Evolutionary conservation across 2,888 invertebrate species (phyloP), one percentile per base, ranked within the genome.

Genomic region (Aleiodes leptofemur): DNA sequence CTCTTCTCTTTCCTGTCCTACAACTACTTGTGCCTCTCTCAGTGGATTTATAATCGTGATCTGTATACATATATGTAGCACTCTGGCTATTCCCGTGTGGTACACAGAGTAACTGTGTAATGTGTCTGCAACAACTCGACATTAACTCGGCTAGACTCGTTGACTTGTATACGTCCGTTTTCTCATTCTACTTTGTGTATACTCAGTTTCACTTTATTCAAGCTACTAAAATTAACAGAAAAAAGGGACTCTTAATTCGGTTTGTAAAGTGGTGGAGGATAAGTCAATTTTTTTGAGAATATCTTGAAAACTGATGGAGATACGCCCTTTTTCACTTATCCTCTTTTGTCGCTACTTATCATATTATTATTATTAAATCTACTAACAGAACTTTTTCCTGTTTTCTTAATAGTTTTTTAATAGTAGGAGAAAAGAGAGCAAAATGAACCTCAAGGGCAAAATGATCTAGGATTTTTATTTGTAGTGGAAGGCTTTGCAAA

Each of bases 1-100:
- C 13, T 8, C 8, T 56, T 66, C 16, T 34, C 48, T 48, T n/a
- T 66, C 9, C 43, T 14, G 9, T n/a, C 29, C 51, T 51, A 8
- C 31, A 14, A 43, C 43, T 43, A 43, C 43, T 8, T 61, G 14
- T 31, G 51, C 48, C 50, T 14, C 51, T 53, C n/a, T 23, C 56
- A 72, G 57, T 68, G 72, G 75, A 75, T 75, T 75, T 75, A 75
- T 75, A 75, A 75, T 75, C 72, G 70, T 64, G 48, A 74, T 74
- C 70, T 56, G 23, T 74, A 57, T 68, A 51, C 51, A 71, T 70
- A 50, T 71, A 61, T 34, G 34, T 48, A 57, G 57, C 68, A 68
- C 68, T 68, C 34, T 68, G 50, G 57, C 43, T 70, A 59, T 50
- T 16, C 57, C 57, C 38, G 16, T 43, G 16, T n/a, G 13, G 48